These are phyloP conservation scores for Caenorhabditis wallacei DNA, from an alignment of 2,888 invertebrate genomes.

Conservation along the genomic window DNA sequence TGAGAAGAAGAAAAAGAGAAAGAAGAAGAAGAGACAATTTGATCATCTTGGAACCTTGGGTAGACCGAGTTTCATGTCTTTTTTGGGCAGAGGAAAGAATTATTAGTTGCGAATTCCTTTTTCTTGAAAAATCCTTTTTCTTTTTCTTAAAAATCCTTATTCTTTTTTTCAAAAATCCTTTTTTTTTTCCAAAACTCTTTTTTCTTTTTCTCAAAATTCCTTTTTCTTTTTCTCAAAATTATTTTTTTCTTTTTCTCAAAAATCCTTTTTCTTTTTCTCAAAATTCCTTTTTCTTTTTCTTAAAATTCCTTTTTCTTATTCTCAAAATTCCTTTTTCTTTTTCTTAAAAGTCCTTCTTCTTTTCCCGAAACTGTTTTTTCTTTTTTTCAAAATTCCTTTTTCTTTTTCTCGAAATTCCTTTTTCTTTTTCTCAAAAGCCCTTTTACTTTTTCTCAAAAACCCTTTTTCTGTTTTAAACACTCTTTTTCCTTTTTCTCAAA, in stretches of 20 bases:
- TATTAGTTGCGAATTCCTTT: background rate
- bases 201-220: background rate
- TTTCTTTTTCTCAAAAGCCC: too few relatives aligned
- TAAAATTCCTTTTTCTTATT: background rate
- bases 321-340: background rate
- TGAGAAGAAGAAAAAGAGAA: background rate
- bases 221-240: background rate
- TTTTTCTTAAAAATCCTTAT: background rate
- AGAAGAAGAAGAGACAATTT: constrained; percentile 35
- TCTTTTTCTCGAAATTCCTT: too few relatives aligned
- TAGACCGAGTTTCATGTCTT: background rate
- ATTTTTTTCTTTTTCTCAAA: background rate
- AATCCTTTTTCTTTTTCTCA: background rate
- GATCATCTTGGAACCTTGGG: constrained; percentile 58
- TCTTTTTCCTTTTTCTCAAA: too few relatives aligned
- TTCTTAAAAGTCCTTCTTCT: background rate
- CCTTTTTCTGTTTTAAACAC: too few relatives aligned
- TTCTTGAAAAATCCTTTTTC: background rate
- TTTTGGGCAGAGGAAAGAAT: background rate
- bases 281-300: background rate
- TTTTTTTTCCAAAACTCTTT: background rate
- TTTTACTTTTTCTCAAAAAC: too few relatives aligned
- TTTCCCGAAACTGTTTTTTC: background rate
- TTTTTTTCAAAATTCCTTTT: too few relatives aligned
- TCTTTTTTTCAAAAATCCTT: too few relatives aligned